Percentiles rank a stretch among this genome's conserved stretches.
These are phyloP conservation scores for Tiliacea citrago DNA, from an alignment of 2,888 invertebrate genomes.

Conservation along the genomic window DNA sequence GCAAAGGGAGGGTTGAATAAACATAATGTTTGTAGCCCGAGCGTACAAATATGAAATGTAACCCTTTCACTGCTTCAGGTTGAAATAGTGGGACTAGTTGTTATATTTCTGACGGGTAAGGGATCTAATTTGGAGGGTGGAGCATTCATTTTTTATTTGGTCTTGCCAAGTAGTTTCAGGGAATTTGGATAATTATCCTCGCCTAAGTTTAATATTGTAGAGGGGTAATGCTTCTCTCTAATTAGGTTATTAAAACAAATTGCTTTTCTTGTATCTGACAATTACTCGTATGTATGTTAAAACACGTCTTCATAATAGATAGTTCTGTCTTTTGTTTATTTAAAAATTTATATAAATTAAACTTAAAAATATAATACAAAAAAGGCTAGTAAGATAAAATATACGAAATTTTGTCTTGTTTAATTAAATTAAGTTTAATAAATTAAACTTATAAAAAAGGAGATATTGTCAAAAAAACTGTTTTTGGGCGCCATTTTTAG, in stretches of 20 bases:
- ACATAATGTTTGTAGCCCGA: conserved; percentile 57
- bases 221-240: not conserved
- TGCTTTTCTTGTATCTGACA: not conserved
- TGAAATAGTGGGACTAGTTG: conserved; percentile 56
- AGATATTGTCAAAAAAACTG: not conserved
- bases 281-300: not conserved
- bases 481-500: not conserved
- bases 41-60: conserved; percentile 64
- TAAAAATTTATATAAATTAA: not conserved
- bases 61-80: conserved; percentile 58
- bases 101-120: conserved; percentile 43
- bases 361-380: not conserved
- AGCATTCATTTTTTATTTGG: conserved; percentile 36
- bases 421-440: too few species aligned
- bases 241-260: not conserved
- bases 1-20: conserved; percentile 53
- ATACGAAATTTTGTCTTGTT: not conserved
- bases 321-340: not conserved
- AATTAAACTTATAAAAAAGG: too few species aligned
- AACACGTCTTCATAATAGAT: not conserved
- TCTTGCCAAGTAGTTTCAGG: not conserved
- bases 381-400: not conserved
- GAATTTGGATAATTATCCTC: conserved; percentile 1
- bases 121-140: conserved; percentile 26
- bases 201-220: not conserved